These are phyloP conservation scores for Scaptomyza hsui DNA, from an alignment of 1,140 invertebrate genomes.

Conservation along the genomic window DNA sequence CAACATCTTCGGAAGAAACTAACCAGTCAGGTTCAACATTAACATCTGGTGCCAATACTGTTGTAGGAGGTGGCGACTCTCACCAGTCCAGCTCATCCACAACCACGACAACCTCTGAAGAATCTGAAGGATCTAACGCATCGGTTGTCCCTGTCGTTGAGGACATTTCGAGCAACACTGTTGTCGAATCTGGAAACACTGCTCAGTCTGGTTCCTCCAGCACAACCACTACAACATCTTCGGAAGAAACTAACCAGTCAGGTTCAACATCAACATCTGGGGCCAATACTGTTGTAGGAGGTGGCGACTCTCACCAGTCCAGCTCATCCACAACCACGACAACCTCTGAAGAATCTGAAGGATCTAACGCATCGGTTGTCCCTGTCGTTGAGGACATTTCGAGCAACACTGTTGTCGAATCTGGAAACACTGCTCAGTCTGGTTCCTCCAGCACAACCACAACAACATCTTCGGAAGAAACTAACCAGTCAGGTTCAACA, in stretches of 20 bases:
- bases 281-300: background rate
- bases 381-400: too few relatives aligned
- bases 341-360: background rate
- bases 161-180: background rate
- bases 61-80: background rate
- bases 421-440: too few relatives aligned
- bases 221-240: constrained; percentile 11
- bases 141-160: background rate
- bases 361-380: too few relatives aligned
- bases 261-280: too few relatives aligned
- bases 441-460: too few relatives aligned
- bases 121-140: background rate
- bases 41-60: background rate
- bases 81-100: constrained; percentile 16
- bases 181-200: background rate
- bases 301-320: constrained; percentile 3
- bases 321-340: constrained; percentile 6
- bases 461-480: background rate
- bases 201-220: constrained; percentile 1
- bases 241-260: background rate
- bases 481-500: too few relatives aligned
- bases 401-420: too few relatives aligned
- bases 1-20: too few relatives aligned
- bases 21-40: too few relatives aligned
- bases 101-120: constrained; percentile 27